Evolutionary conservation across 1,140 invertebrate species (phyloP).

Genomic region (Anthonomus grandis): DNA sequence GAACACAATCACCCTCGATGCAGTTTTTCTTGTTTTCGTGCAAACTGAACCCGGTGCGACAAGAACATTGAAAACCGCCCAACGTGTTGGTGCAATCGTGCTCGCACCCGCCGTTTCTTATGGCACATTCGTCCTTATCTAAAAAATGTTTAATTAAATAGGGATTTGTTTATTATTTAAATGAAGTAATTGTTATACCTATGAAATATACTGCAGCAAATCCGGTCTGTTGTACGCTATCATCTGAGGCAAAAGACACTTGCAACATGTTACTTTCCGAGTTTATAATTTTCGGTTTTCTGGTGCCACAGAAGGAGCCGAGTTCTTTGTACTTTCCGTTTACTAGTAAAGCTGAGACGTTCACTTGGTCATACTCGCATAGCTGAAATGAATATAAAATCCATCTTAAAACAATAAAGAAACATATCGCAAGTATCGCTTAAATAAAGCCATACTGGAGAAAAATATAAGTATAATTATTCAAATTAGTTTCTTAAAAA

Average conservation of each 20-base stretch:
- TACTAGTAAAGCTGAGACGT: slow-evolving; percentile 80
- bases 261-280: slow-evolving; percentile 86
- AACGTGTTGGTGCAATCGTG: slow-evolving; percentile 95
- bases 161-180: neutral
- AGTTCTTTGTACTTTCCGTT: slow-evolving; percentile 74
- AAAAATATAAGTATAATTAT: too few relatives aligned
- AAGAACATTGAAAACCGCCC: slow-evolving; percentile 90
- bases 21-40: slow-evolving; percentile 94
- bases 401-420: too few relatives aligned
- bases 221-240: slow-evolving; percentile 89
- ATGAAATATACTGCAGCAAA: slow-evolving; percentile 93
- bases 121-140: slow-evolving; percentile 95
- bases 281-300: slow-evolving; percentile 80
- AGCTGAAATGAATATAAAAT: slow-evolving; percentile 59
- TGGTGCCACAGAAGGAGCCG: slow-evolving; percentile 82
- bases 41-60: slow-evolving; percentile 92
- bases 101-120: slow-evolving; percentile 94
- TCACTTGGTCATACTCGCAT: slow-evolving; percentile 94
- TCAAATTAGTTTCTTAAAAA: too few relatives aligned
- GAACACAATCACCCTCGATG: slow-evolving; percentile 86
- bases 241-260: slow-evolving; percentile 88
- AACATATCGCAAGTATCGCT: too few relatives aligned
- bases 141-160: slow-evolving; percentile 10
- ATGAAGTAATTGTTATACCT: slow-evolving; percentile 51
- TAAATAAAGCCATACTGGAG: too few relatives aligned